A percentile compares a stretch with the other conserved stretches of the same genome.
Conservation (phyloP, 2,113 vertebrate genomes). For the Boulengeromyrus knoepffleri region DNA sequence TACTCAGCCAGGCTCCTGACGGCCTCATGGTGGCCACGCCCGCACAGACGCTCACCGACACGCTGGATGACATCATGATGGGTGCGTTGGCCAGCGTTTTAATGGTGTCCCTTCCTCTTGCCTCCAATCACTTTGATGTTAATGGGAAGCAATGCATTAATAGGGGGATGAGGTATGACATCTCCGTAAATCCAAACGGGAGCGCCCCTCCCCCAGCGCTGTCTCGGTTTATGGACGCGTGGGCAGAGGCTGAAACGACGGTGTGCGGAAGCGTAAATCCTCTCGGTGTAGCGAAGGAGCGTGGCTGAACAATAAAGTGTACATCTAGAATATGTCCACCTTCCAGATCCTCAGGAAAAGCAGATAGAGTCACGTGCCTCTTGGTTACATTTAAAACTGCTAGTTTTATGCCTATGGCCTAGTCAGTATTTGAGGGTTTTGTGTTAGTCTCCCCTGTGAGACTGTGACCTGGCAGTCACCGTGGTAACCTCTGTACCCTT, state of each 20-base stretch:
- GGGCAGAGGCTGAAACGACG: not conserved
- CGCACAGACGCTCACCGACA: conserved; percentile 94
- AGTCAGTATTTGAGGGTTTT: not conserved
- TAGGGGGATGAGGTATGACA: not conserved
- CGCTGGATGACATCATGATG: conserved; percentile 99
- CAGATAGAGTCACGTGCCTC: not conserved
- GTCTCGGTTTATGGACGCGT: not conserved
- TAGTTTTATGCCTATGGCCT: not conserved
- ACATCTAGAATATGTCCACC: not conserved
- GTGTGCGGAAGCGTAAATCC: not conserved
- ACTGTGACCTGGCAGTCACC: not conserved
- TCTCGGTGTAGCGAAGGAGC: not conserved
- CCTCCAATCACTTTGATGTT: not conserved
- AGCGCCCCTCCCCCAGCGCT: not conserved
- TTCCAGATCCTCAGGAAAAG: not conserved
- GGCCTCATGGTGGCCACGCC: conserved; percentile 87
- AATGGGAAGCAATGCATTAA: not conserved
- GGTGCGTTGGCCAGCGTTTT: conserved; percentile 68
- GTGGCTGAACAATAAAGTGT: not conserved
- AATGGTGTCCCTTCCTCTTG: not conserved
- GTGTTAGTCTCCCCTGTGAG: not conserved
- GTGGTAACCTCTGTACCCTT: not conserved
- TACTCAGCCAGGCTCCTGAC: conserved; percentile 84
- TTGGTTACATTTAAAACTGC: not conserved
- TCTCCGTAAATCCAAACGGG: not conserved